A percentile compares a stretch with the other conserved stretches of the same genome.
Conservation (phyloP, 2,797 vertebrate species). For the Lutra lutra region DNA sequence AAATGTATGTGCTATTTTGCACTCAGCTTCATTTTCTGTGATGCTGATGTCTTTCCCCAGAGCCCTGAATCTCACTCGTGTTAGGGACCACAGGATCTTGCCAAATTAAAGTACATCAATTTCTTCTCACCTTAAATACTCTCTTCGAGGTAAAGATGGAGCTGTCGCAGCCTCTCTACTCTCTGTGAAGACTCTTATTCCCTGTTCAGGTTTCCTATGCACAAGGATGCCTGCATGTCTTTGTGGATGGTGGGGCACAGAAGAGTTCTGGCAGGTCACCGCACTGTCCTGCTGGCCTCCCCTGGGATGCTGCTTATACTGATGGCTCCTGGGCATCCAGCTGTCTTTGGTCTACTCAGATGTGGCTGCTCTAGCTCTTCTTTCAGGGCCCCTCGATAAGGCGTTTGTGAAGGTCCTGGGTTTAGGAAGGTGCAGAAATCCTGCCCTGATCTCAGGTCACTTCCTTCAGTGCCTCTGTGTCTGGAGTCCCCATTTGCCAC, state of each 20-base stretch:
- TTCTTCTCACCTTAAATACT: background rate
- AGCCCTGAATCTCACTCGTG: background rate
- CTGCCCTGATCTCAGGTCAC: background rate
- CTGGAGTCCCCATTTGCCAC: background rate
- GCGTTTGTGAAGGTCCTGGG: background rate
- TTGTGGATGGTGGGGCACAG: background rate
- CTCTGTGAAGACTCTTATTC: background rate
- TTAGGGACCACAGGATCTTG: background rate
- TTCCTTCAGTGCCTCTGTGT: background rate
- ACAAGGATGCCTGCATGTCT: background rate
- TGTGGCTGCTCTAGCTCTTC: background rate
- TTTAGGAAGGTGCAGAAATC: background rate
- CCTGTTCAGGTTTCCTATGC: background rate
- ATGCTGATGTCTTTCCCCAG: background rate
- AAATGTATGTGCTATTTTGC: background rate
- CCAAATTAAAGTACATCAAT: no score
- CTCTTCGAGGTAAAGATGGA: background rate
- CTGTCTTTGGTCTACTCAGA: background rate
- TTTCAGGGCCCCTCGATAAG: background rate
- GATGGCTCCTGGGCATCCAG: background rate
- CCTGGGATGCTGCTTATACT: background rate
- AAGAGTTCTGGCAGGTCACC: background rate
- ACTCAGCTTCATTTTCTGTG: background rate
- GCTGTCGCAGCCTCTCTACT: background rate
- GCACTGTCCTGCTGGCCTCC: background rate